Percentiles rank a stretch among this genome's conserved stretches.
Evolutionary conservation across 2,888 invertebrate genomes (phyloP).

Genomic region (Drosophila limbata): DNA sequence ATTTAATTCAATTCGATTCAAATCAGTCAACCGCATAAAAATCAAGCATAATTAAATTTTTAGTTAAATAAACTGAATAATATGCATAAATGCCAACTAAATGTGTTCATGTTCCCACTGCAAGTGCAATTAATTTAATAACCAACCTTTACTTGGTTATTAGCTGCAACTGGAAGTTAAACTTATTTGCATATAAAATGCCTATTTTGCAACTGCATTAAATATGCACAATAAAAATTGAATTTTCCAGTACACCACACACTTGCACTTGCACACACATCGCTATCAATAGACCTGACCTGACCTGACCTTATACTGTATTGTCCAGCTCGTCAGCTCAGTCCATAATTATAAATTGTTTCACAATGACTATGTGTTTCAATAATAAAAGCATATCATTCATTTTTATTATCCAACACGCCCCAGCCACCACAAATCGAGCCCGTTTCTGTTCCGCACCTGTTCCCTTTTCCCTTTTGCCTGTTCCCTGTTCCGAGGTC

Average conservation of each 20-base stretch:
- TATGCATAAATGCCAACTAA: conserved; percentile 58
- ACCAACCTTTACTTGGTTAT: conserved; percentile 54
- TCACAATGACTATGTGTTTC: conserved; percentile 80
- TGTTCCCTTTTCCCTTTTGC: not conserved
- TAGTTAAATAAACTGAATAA: conserved; percentile 63
- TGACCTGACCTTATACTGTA: conserved; percentile 30
- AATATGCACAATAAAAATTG: conserved; percentile 77
- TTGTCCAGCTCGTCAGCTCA: conserved; percentile 30
- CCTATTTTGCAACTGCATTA: conserved; percentile 61
- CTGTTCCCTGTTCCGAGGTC: not conserved
- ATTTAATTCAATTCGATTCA: conserved; percentile 41
- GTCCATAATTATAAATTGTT: conserved; percentile 78
- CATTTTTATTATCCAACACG: conserved; percentile 71
- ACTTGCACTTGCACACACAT: not conserved
- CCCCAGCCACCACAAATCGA: not conserved
- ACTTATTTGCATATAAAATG: conserved; percentile 70
- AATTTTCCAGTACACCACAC: conserved; percentile 57
- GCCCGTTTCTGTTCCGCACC: not conserved
- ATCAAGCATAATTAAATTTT: conserved; percentile 70
- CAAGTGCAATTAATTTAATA: conserved; percentile 69
- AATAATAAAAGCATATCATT: conserved; percentile 80
- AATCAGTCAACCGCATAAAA: conserved; percentile 60
- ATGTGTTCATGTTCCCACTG: conserved; percentile 26
- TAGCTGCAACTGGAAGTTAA: conserved; percentile 25
- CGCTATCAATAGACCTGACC: conserved; percentile 26